Base-by-base conservation (phyloP, 2,113 vertebrate species). In the Amazona guildingii region DNA sequence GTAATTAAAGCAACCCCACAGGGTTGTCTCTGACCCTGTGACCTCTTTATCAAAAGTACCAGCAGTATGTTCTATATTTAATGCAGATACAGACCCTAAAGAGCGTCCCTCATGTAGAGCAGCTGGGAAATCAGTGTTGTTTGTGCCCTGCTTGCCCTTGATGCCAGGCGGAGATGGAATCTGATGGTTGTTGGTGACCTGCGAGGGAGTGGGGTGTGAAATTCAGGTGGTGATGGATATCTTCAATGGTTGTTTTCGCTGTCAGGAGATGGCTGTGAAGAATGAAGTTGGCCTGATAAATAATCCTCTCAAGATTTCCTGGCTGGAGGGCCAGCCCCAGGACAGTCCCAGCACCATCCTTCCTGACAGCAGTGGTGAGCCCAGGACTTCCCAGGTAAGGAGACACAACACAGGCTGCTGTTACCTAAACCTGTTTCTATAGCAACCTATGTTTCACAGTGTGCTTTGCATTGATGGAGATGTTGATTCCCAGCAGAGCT, bases 251-350 rank as follows among this genome's bases (percentile, higher is more conserved):
- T 75, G 2, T 86, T 95, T 75, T 94, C 23, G 17, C 89, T 95
- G 93, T 74, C 95, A 99, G 99, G 99, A 99, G 90, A 98, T 99
- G 97, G 99, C 99, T 69, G 98, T 98, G 77, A 98, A 98, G 96
- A 99, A 99, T 95, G 99, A 99, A 97, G 97, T 96, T 46, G 99
- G 99, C 67, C 97, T 99, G 77, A 97, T 96, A 8, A 97, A 96
- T 92, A 99, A 99, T 85, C 99, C 99, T 49, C 97, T 99, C 92
- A 99, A 99, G 98, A 98, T 99, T 82, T 98, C 98, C 24, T 99
- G 99, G 99, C 96, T 99, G 85, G 99, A 99, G 92, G 98, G 99
- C 55, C 97, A 98, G 81, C 99, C 99, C 44, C 94, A 29, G 67
- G 83, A 44, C 61, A 83, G 13, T 31, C 94, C 96, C 54, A 91